Evolutionary conservation across 2,888 invertebrate genomes (phyloP), one percentile per base, ranked within the genome.

Genomic region (Vanessa cardui): DNA sequence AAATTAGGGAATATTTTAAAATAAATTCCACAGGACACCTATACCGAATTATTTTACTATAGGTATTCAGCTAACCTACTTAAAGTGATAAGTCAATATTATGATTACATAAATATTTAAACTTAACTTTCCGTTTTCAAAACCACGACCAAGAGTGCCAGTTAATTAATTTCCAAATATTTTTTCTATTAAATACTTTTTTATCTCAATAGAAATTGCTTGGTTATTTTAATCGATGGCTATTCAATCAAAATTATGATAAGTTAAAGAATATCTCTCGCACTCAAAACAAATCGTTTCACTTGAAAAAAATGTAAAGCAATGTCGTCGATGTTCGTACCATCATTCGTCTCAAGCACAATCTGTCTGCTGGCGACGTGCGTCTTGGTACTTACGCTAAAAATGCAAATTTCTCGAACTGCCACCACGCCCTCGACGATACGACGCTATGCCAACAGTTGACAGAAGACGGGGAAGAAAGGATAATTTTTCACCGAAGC

Each of bases 341-440:
- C 84, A 88, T 87, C 90, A 90, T 90, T 85, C 87, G 87, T 90
- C 88, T 87, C 83, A 72, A 77, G 77, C 81, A 78, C 83, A 87
- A 88, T 89, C 83, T 83, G 87, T 90, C 90, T 91, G 91, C 76
- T 77, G 72, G 73, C 74, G 91, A 90, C 92, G 87, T 85, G 88
- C 84, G 86, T 86, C 85, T 79, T 80, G 82, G 87, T 88, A 86
- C 86, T 89, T 87, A 86, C 88, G 88, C 90, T 89, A 87, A 91
- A 91, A 88, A 91, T 92, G 91, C 90, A 91, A 92, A 91, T 92
- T 86, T 79, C 78, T 83, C 83, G 84, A 85, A 86, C 83, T 84
- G 86, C 84, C 84, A 87, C 86, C 89, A 88, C 90, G 90, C 90
- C 90, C 84, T 82, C 83, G 78, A 76, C 77, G 77, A 78, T 71